phyloP scores from a whole-genome alignment of 2,888 invertebrate genomes.

The Lagria hirta region DNA sequence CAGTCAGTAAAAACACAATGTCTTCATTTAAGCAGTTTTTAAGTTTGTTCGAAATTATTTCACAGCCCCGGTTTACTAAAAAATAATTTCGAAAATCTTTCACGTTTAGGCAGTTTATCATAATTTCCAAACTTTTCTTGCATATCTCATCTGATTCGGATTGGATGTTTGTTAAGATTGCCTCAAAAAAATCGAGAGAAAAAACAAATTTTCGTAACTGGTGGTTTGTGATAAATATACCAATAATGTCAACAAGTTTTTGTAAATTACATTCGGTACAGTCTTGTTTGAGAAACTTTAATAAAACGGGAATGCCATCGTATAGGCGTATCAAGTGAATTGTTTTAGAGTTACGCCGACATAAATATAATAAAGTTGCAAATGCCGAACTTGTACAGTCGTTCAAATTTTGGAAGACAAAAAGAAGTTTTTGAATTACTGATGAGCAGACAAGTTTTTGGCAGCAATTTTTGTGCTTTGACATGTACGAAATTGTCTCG shows the following conservation, averaged over 20 bases:
- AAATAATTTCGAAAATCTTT: conserved; percentile 35
- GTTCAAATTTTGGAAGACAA: conserved; percentile 38
- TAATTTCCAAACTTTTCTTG: conserved; percentile 34
- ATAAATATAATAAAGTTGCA: conserved; percentile 39
- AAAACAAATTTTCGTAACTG: conserved; percentile 32
- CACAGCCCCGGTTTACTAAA: conserved; percentile 31
- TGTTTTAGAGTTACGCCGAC: conserved; percentile 35
- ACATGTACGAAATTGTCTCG: conserved; percentile 42
- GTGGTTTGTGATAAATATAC: conserved; percentile 34
- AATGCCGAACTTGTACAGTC: conserved; percentile 41
- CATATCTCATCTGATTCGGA: conserved; percentile 26
- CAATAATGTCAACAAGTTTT: conserved; percentile 37
- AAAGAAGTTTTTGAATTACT: conserved; percentile 36
- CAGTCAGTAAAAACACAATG: conserved; percentile 35
- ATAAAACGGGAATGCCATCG: conserved; percentile 31
- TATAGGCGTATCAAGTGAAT: conserved; percentile 34
- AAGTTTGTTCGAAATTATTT: conserved; percentile 32
- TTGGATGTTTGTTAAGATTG: conserved; percentile 31
- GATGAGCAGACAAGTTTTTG: conserved; percentile 42
- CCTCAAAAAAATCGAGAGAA: conserved; percentile 28
- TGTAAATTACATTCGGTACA: conserved; percentile 31
- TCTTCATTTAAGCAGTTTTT: conserved; percentile 27
- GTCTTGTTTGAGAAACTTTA: conserved; percentile 38
- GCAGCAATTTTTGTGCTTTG: conserved; percentile 44
- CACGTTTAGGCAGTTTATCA: conserved; percentile 30